Percentiles rank a stretch among this genome's conserved stretches.
These are phyloP conservation scores for Megalonaias nervosa DNA, from an alignment of 1,140 invertebrate genomes.

Conservation along the genomic window DNA sequence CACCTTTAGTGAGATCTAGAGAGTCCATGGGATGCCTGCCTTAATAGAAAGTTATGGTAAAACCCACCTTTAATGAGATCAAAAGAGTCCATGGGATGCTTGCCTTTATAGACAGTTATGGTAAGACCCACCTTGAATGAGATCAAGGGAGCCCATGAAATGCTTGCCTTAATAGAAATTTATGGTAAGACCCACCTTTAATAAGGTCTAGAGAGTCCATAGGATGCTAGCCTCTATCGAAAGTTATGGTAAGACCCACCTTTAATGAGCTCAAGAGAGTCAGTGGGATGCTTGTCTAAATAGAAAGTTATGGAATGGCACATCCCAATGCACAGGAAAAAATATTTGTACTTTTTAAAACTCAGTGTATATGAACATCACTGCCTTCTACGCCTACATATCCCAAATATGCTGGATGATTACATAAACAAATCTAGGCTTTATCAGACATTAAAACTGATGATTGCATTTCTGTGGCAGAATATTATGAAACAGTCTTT, in stretches of 20 bases:
- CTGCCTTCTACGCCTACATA: no score
- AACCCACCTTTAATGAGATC: slow-evolving; percentile 87
- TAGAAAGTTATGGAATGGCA: slow-evolving; percentile 81
- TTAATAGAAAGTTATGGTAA: slow-evolving; percentile 82
- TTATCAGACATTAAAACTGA: no score
- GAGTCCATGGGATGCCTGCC: slow-evolving; percentile 82
- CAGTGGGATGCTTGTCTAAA: slow-evolving; percentile 78
- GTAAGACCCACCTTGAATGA: slow-evolving; percentile 84
- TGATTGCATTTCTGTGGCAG: no score
- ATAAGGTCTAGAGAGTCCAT: slow-evolving; percentile 85
- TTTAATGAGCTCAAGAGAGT: slow-evolving; percentile 86
- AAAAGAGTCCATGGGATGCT: slow-evolving; percentile 83
- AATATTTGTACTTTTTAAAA: slow-evolving; percentile 84
- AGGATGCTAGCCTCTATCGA: slow-evolving; percentile 81
- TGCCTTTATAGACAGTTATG: slow-evolving; percentile 82
- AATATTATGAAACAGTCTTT: no score
- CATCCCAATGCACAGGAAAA: slow-evolving; percentile 84
- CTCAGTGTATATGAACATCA: no score
- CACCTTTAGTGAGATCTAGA: slow-evolving; percentile 85
- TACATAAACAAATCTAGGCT: no score
- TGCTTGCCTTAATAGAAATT: slow-evolving; percentile 74
- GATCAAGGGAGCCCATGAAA: slow-evolving; percentile 82
- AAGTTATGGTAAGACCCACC: slow-evolving; percentile 84
- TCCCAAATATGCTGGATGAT: no score
- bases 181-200: slow-evolving; percentile 83